Evolutionary conservation across 2,888 invertebrate genomes (phyloP).

Genomic region (Peribatodes rhomboidaria): DNA sequence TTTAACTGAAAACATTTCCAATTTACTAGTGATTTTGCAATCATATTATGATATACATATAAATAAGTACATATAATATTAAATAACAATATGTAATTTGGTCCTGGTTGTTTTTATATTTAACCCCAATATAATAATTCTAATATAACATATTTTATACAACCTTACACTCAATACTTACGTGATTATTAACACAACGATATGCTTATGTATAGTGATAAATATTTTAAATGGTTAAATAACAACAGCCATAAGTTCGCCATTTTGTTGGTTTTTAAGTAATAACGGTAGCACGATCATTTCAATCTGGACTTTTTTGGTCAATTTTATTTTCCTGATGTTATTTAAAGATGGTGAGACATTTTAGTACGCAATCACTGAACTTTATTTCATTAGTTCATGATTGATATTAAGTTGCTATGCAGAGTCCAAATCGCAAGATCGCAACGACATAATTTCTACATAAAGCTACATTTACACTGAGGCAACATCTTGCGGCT

Average conservation of each 20-base stretch:
- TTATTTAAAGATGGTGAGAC: too few species aligned
- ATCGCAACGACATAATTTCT: neutral
- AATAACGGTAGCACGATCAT: neutral
- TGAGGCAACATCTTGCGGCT: neutral
- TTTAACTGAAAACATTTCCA: neutral
- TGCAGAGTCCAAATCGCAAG: neutral
- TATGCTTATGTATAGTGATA: neutral
- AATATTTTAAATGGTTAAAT: neutral
- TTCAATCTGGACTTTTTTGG: neutral
- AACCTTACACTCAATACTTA: slow-evolving; percentile 1
- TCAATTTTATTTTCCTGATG: neutral
- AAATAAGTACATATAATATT: slow-evolving; percentile 3
- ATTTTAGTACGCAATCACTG: too few species aligned
- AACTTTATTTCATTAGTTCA: too few species aligned
- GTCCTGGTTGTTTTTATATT: slow-evolving; percentile 4
- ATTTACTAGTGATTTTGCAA: slow-evolving; percentile 1
- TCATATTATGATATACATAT: slow-evolving; percentile 8
- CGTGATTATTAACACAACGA: neutral
- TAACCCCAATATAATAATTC: neutral
- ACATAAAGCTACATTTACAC: neutral
- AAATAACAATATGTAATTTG: slow-evolving; percentile 17
- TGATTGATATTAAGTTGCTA: too few species aligned
- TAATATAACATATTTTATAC: neutral
- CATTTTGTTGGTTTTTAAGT: neutral
- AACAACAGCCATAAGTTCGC: neutral